A percentile compares a stretch with the other conserved stretches of the same genome.
These are phyloP conservation scores for Neolamprologus hecqui DNA, from an alignment of 2,113 vertebrate species.

Conservation along the genomic window DNA sequence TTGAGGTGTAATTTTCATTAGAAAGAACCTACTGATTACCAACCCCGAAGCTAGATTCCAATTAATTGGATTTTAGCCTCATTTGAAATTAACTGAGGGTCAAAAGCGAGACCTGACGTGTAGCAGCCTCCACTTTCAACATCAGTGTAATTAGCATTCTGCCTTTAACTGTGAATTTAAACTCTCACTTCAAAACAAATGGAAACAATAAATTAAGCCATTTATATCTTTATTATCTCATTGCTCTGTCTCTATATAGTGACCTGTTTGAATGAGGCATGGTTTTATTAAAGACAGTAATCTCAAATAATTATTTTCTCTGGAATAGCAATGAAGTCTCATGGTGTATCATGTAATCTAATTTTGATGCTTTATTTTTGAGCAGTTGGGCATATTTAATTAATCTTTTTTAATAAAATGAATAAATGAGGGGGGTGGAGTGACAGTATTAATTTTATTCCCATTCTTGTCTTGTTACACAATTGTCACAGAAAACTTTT, in stretches of 20 bases:
- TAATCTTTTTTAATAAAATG: background rate
- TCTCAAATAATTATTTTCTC: background rate
- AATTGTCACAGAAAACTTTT: background rate
- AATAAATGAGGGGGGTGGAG: background rate
- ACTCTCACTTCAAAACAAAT: background rate
- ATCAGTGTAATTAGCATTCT: background rate
- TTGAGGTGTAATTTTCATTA: conserved; percentile 8
- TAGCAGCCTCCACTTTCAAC: background rate
- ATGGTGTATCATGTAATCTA: background rate
- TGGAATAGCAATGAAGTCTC: background rate
- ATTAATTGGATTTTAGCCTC: conserved; percentile 41
- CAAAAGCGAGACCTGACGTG: background rate
- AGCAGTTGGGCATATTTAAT: background rate
- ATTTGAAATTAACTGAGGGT: background rate
- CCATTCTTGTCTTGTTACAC: background rate
- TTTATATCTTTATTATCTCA: background rate
- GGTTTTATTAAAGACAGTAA: background rate
- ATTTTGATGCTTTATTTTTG: background rate
- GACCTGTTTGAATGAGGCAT: background rate
- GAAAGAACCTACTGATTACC: background rate
- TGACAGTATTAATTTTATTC: background rate
- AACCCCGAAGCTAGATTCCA: conserved; percentile 18
- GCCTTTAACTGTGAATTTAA: background rate
- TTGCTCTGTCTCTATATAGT: background rate
- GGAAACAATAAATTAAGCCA: background rate